Conservation (phyloP, 2,888 invertebrate species). For the Lasioglossum pauxillum region DNA sequence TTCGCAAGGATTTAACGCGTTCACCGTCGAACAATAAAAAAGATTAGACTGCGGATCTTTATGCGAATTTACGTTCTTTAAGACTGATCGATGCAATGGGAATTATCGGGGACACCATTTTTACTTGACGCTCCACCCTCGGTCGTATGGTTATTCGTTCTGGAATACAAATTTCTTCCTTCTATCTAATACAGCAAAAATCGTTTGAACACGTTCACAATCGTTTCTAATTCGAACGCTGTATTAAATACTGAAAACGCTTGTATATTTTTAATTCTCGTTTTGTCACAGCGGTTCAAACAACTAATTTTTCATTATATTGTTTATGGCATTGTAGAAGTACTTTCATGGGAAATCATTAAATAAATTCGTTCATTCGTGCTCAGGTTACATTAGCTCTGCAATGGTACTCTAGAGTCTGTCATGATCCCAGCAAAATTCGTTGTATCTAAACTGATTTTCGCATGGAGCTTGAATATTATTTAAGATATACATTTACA, state of each 20-base stretch:
- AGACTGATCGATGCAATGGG: constrained; percentile 2
- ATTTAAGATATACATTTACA: no score
- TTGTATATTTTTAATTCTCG: no score
- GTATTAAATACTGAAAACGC: no score
- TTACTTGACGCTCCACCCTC: neutral
- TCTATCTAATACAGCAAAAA: neutral
- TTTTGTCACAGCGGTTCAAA: neutral
- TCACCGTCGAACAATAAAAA: constrained; percentile 6
- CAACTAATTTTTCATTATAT: neutral
- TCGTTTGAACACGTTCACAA: neutral
- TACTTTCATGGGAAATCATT: neutral
- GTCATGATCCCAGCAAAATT: no score
- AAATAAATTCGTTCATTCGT: neutral
- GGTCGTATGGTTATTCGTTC: neutral
- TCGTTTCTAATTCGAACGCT: no score
- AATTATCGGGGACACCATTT: neutral
- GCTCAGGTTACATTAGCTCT: no score
- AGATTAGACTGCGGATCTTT: constrained; percentile 1
- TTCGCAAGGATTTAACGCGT: constrained; percentile 3
- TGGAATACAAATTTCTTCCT: neutral
- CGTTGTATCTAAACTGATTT: no score
- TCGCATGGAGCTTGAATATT: no score
- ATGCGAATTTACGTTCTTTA: constrained; percentile 6
- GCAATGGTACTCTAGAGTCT: no score
- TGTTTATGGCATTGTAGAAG: neutral